These are phyloP conservation scores for Hippocampus barbouri DNA, from an alignment of 2,113 vertebrate species.

Conservation along the genomic window DNA sequence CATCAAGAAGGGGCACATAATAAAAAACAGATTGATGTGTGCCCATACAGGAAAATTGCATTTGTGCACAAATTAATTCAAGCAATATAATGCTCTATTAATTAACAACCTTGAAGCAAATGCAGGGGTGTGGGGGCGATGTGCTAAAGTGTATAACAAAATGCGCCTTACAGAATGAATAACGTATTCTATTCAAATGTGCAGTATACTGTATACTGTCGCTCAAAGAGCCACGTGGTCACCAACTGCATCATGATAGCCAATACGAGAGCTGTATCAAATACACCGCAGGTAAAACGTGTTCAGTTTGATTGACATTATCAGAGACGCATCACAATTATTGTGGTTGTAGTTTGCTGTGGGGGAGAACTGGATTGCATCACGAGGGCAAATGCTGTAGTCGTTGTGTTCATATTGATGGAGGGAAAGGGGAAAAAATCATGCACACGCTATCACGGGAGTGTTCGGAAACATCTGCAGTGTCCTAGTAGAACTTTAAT, in stretches of 20 bases:
- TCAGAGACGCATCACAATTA: neutral
- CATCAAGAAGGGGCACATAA: too few relatives aligned
- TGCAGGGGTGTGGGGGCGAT: neutral
- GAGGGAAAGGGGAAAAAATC: too few relatives aligned
- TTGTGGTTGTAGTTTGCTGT: too few relatives aligned
- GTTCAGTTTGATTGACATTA: neutral
- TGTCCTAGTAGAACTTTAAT: neutral
- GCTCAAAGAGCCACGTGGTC: neutral
- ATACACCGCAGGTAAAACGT: neutral
- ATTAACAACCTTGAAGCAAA: neutral
- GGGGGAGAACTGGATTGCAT: too few relatives aligned
- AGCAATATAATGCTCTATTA: neutral
- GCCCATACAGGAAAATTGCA: too few relatives aligned
- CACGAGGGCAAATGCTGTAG: too few relatives aligned
- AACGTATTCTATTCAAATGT: neutral
- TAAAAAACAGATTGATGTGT: too few relatives aligned
- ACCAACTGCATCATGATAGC: neutral
- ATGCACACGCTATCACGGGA: too few relatives aligned
- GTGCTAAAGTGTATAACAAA: neutral
- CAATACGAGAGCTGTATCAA: neutral
- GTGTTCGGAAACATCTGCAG: too few relatives aligned
- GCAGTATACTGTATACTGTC: neutral
- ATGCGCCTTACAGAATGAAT: neutral
- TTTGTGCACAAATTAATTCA: neutral
- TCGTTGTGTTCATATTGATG: too few relatives aligned